Evolutionary conservation across 2,113 vertebrate species (phyloP), one percentile per base, ranked within the genome.

Genomic region (Sander lucioperca): DNA sequence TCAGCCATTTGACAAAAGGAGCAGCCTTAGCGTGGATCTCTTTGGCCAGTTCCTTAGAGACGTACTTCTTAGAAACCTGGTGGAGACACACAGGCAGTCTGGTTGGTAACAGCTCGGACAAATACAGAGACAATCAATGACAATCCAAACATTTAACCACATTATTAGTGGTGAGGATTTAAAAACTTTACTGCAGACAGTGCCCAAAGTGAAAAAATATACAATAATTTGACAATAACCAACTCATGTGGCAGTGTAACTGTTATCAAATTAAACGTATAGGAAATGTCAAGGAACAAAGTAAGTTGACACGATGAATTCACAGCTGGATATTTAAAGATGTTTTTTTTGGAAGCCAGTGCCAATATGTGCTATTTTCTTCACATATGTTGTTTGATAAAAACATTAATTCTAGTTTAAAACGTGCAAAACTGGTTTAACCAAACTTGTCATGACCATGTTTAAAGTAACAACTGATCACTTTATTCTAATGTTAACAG

Each of bases 41-140:
- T 96, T 99, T 99, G 95, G 98, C 98, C 89, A 99, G 97, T 19
- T 99, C 98, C 94, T 98, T 99, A 72, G 98, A 97, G 89, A 99
- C 97, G 0, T 99, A 99, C 88, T 99, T 99, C 94, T 99, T 99
- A 54, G 98, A 99, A 81, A 97, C 96, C 98, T 99, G 88, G 5
- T 0, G 68, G 48, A 39, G 3, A 39, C 56, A 82, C 64, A 23
- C 56, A 14, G 11, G 6, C 2, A 0, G 61, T 21, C 48, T 6
- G 53, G 7, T 23, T 25, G 15, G 43, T 18, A 2, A 39, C 47
- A 11, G 43, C 13, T 57, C 12, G 2, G 39, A 1, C 23, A 19
- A 23, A n/a, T 16, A 30, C 30, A 30, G 30, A 3, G 23, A 67
- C 7, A 27, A 45, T 10, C 6, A 30, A 51, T 11, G 23, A 33